Base-by-base conservation (phyloP, 2,797 vertebrate genomes). In the Varecia variegata region DNA sequence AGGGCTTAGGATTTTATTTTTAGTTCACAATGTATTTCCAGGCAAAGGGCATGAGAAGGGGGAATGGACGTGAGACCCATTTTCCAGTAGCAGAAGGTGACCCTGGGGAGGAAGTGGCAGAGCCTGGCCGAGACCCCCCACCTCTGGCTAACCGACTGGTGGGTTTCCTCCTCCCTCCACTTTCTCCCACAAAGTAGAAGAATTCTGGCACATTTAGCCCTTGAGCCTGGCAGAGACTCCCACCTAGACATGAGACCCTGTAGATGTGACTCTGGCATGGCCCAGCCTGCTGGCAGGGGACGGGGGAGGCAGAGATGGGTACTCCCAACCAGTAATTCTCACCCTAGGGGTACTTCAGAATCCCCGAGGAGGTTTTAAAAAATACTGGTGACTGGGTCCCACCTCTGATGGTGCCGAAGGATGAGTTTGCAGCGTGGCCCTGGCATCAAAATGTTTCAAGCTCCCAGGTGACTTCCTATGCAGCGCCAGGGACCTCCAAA, bases 71-170 rank as follows among this genome's bases (percentile, higher is more conserved):
- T n/a, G 68, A 58, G 35, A 30, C 17, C 38, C 40, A 4, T 21
- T 18, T 77, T 25, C 67, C 30, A 12, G 43, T 0, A 90, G 81
- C 23, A 23, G 43, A 79, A 17, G 35, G 89, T 21, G 88, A 30
- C 13, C 60, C 58, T 1, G 2, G 9, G 54, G 77, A 94, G 50
- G 47, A 79, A 92, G 1, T 45, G 84, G 32, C 80, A 60, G 95
- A 45, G 14, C 7, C 68, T 81, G 74, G 70, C 70, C 45, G 4
- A 11, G 52, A 91, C 38, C 15, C 47, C 32, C 0, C 0, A 15
- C 43, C 88, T 90, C 47, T 47, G 3, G 12, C 11, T 1, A 18
- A 83, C 54, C 18, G 0, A 3, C n/a, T 12, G 7, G 5, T 6
- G 6, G 40, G 13, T 5, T n/a, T 56, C 83, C 62, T 15, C 20